A percentile compares a stretch with the other conserved stretches of the same genome.
These are phyloP conservation scores for Cyanoderma ruficeps DNA, from an alignment of 2,113 vertebrate species.

Conservation along the genomic window DNA sequence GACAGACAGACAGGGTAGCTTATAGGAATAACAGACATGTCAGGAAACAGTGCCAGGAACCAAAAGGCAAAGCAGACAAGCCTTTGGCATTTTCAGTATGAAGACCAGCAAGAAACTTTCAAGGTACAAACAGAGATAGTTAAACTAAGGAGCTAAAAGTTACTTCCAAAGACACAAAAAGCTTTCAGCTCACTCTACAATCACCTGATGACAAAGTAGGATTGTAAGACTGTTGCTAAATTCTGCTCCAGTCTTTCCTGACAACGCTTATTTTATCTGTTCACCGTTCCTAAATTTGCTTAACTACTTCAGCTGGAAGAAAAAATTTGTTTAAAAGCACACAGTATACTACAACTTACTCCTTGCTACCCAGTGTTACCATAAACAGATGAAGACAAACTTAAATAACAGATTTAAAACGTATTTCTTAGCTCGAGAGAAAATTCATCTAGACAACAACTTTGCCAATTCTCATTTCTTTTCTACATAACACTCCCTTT, in stretches of 20 bases:
- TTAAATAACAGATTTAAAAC: neutral
- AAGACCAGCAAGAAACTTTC: neutral
- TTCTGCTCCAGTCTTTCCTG: neutral
- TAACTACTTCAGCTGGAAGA: neutral
- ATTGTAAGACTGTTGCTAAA: neutral
- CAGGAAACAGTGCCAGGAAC: neutral
- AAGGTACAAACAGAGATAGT: neutral
- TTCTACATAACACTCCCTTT: neutral
- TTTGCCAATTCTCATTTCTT: neutral
- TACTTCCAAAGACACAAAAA: neutral
- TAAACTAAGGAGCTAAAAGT: neutral
- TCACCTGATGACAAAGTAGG: neutral
- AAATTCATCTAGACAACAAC: neutral
- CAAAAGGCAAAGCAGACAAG: neutral
- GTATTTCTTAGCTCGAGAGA: neutral
- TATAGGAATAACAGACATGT: neutral
- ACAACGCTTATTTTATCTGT: neutral
- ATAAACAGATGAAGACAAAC: neutral
- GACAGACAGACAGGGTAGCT: neutral
- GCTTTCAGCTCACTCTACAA: neutral
- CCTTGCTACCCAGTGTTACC: neutral
- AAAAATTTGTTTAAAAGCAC: conserved; percentile 5
- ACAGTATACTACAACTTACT: neutral
- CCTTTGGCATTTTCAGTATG: neutral
- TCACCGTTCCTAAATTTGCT: neutral